Evolutionary conservation across 2,113 vertebrate species (phyloP).

Genomic region (Microtus montanus): DNA sequence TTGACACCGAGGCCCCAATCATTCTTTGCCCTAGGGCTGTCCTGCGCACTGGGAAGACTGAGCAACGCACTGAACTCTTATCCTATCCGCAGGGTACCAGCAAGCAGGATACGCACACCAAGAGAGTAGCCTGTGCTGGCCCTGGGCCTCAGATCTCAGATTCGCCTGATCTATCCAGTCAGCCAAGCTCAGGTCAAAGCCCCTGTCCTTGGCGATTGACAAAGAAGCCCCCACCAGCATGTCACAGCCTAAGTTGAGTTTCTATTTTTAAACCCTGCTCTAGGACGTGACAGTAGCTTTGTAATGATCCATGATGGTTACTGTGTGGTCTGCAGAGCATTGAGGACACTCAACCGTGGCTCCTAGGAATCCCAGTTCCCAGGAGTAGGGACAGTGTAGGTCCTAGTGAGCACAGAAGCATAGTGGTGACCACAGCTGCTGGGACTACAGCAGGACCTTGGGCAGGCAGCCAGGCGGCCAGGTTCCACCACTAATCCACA

Average conservation of each 20-base stretch:
- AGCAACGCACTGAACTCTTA: neutral
- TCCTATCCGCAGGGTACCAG: neutral
- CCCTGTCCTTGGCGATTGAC: neutral
- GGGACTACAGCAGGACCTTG: neutral
- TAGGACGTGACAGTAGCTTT: neutral
- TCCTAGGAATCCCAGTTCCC: neutral
- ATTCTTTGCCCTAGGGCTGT: neutral
- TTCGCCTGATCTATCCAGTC: neutral
- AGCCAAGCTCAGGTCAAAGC: rapidly evolving
- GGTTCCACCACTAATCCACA: rapidly evolving
- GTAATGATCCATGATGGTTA: rapidly evolving
- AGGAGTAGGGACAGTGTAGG: rapidly evolving
- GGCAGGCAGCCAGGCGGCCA: neutral
- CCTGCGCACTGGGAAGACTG: rapidly evolving
- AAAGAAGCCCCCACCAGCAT: neutral
- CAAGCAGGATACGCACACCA: neutral
- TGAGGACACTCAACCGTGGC: neutral
- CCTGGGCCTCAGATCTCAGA: neutral
- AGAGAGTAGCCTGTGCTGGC: neutral
- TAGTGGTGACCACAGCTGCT: neutral
- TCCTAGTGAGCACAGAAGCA: neutral
- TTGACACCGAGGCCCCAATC: rapidly evolving
- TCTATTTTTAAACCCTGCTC: neutral
- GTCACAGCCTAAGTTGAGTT: neutral
- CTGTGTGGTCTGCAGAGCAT: neutral